Base-by-base conservation (phyloP, 2,888 invertebrate species). In the Brenthis hecate region DNA sequence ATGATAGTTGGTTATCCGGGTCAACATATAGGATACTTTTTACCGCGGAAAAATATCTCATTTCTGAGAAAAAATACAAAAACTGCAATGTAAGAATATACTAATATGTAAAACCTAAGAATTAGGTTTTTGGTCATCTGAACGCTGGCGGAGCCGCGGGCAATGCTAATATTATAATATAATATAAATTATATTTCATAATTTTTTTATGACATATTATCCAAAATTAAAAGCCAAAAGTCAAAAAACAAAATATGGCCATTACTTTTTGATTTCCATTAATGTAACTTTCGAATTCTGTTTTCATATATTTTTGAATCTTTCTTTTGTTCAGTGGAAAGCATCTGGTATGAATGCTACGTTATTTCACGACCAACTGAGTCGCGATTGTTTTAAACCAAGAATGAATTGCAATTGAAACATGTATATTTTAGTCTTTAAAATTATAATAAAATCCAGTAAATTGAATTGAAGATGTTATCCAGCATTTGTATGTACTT, bases 361-460 rank as follows among this genome's bases (percentile, higher is more conserved):
- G 56, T 56, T 65, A 65, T 65, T 65, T 65, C 65, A 65, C 65
- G 65, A 56, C 56, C 65, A 65, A 65, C 50, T 65, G 56, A 65
- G 54, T 65, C 56, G 66, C 51, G 51, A 58, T 57, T 54, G 66
- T 53, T 66, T 66, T 53, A 61, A 61, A 57, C 63, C 65, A 56
- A 68, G 65, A 71, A 60, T 60, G 62, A 62, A 62, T 62, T 62
- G 62, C 62, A 36, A 62, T 68, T 65, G 65, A 71, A 68, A 68
- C 61, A 65, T 65, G 65, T 68, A 64, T 36, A 65, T 65, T 23
- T 28, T 55, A 64, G 11, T 55, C 28, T 55, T 47, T 23, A 43
- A 32, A 56, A 19, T 56, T 50, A 56, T 56, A 32, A 36, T 56
- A 56, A 56, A 56, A 65, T 47, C 19, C 43, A 51, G 23, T 28